Base-by-base conservation (phyloP, 2,888 invertebrate genomes). In the Leptogaster cylindrica region DNA sequence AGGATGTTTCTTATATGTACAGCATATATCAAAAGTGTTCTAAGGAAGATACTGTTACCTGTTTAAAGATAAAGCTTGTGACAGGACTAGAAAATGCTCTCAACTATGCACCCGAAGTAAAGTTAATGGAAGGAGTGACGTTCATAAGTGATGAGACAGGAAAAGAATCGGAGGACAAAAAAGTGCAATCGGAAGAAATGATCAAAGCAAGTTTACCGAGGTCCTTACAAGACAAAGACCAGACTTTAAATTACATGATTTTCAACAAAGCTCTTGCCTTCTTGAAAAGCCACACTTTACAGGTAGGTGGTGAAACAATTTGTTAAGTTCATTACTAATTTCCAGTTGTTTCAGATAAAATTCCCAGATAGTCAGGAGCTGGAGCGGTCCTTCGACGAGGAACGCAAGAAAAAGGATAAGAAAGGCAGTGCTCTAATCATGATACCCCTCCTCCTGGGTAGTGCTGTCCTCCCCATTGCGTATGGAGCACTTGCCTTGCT, bases 1-100 rank as follows among this genome's bases (percentile, higher is more conserved):
- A 12, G 10, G 50, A 65, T 74, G 80, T 92, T 4, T 86, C 88
- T 73, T 85, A 88, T 75, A 86, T 90, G 71, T 91, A 90, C 76
- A 90, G 90, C 77, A 86, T 91, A 71, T 93, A 92, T 81, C 90
- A 89, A 79, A 91, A 92, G 75, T 93, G 93, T 82, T 84, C 89
- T 68, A 86, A 87, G 63, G 82, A 85, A 70, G 89, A 89, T 72
- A 78, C 90, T 27, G 83, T 88, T 2, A 86, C 89, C 68, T 93
- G 93, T 73, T 82, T 93, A 61, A 93, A 93, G 79, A 81, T 91
- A 69, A 92, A 92, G 77, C 80, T 93, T 58, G 84, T 92, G n/a
- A 86, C 89, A 18, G 88, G 90, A 2, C 82, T 93, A 79, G 91
- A 91, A 74, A 87, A 90, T 75, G 86, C 88, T 50, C 86, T 90